phyloP scores from a whole-genome alignment of 2,113 vertebrate genomes.

The Calypte anna region DNA sequence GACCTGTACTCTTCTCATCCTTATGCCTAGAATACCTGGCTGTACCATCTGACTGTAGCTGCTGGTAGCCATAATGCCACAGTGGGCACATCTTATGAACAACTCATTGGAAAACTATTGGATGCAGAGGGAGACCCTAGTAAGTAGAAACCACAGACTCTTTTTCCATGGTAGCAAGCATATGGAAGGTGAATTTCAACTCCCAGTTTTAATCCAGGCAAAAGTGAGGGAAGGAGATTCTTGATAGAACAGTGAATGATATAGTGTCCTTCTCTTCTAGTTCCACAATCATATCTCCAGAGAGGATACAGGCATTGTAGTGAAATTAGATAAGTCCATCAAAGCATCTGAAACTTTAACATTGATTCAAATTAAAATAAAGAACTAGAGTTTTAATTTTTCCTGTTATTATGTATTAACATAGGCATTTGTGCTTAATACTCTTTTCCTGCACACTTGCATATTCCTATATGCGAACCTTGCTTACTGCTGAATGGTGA shows the following conservation, averaged over 20 bases:
- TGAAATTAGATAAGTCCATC: background rate
- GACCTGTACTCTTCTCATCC: background rate
- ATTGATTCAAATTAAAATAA: background rate
- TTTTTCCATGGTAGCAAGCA: background rate
- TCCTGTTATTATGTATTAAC: background rate
- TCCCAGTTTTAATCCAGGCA: background rate
- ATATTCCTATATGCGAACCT: background rate
- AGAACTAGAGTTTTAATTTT: background rate
- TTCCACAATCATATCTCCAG: background rate
- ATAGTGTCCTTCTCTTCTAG: background rate
- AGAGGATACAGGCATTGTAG: background rate
- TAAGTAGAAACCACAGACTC: slow-evolving; percentile 63
- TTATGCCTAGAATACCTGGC: slow-evolving; percentile 83
- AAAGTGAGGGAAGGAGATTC: background rate
- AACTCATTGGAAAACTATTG: slow-evolving; percentile 85
- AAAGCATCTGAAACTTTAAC: background rate
- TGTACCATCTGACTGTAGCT: slow-evolving; percentile 87
- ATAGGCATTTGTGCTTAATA: background rate
- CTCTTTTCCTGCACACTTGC: background rate
- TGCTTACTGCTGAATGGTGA: background rate
- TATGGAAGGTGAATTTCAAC: background rate
- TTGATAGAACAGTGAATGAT: background rate
- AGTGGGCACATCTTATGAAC: slow-evolving; percentile 87
- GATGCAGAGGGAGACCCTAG: slow-evolving; percentile 85
- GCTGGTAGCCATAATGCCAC: slow-evolving; percentile 81